Conservation (phyloP, 2,797 vertebrate genomes). For the Hozukius guyotensis region DNA sequence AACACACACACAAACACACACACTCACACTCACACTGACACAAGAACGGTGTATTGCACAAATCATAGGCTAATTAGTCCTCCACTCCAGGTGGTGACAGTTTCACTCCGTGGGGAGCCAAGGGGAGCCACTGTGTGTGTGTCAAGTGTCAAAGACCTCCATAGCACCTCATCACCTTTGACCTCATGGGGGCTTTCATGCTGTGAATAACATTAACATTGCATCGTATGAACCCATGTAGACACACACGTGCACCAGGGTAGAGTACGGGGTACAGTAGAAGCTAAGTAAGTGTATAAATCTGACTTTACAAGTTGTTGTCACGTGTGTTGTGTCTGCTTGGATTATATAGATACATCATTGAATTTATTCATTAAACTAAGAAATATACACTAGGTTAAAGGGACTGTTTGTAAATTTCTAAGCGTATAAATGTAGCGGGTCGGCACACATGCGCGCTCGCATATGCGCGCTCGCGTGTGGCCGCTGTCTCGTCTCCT, state of each 20-base stretch:
- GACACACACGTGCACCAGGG: background rate
- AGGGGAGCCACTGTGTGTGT: conserved; percentile 45
- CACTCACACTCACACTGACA: conserved; percentile 9
- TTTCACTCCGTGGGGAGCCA: conserved; percentile 65
- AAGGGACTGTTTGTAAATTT: no score
- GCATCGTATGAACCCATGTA: conserved; percentile 6
- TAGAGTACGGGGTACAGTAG: background rate
- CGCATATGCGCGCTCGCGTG: no score
- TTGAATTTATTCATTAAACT: background rate
- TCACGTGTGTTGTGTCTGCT: background rate
- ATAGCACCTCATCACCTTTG: conserved; percentile 77
- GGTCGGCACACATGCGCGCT: no score
- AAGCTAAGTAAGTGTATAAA: background rate
- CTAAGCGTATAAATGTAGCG: no score
- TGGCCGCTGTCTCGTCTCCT: no score
- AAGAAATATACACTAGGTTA: no score
- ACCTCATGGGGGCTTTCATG: conserved; percentile 52
- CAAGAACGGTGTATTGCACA: conserved; percentile 59
- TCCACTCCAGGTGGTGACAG: conserved; percentile 79
- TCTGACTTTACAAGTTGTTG: conserved; percentile 7
- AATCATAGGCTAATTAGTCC: conserved; percentile 76
- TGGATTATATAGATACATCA: background rate
- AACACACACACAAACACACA: background rate
- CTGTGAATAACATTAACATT: conserved; percentile 59
- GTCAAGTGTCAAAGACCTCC: conserved; percentile 77